Base-by-base conservation (phyloP, 2,113 vertebrate genomes). In the Fregata magnificens region DNA sequence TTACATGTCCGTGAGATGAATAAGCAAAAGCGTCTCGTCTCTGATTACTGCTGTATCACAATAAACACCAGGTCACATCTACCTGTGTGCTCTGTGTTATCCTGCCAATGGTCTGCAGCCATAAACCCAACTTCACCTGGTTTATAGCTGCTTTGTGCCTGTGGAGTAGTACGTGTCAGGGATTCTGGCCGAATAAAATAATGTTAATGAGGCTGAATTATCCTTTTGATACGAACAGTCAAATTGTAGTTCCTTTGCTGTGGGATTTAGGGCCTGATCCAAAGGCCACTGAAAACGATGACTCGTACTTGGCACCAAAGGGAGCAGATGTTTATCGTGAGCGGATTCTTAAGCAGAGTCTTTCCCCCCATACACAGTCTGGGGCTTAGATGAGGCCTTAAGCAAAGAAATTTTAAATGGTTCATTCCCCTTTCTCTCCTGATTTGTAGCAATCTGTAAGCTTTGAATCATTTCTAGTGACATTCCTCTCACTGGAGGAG, bases 81-180 rank as follows among this genome's bases (percentile, higher is more conserved):
- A 56, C 73, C 47, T 22, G 56, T 9, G 10, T 4, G 21, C 13
- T 18, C 6, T 2, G 16, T 8, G 13, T 21, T 42, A 32, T 17
- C 13, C 26, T 62, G 67, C 56, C 69, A 58, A 6, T 1, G 9
- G 6, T 2, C 28, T 15, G 47, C 79, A 53, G 72, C 53, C 44
- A 9, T 13, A 74, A 73, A 32, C 24, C 42, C 32, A 52, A 0
- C 18, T 11, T 47, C 31, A 31, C 14, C 44, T 29, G 26, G 19
- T 47, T 34, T 47, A 52, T 6, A 34, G 15, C 36, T 52, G 44
- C 36, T 49, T 26, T 52, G 25, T 32, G 40, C 24, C 61, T 11
- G 15, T 1, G 10, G 32, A 62, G 66, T 4, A 36, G 9, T 8
- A 26, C 6, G 0, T 14, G 45, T 38, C 50, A 61, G 25, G 4